phyloP scores from a whole-genome alignment of 2,888 invertebrate genomes.

The Euphydryas editha region DNA sequence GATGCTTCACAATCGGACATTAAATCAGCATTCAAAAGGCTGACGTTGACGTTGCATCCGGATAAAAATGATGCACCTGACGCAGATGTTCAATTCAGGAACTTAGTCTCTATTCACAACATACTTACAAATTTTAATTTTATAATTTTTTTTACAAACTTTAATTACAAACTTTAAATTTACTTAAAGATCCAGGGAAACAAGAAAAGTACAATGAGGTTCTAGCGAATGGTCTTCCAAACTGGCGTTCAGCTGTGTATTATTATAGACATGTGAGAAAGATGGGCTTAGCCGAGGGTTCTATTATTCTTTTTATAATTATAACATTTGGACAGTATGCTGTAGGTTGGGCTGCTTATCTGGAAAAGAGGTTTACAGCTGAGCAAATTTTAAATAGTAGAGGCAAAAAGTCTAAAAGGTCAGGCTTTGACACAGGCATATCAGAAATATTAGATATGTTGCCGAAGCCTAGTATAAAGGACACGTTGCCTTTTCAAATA shows the following conservation, averaged over 20 bases:
- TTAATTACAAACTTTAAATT: no score
- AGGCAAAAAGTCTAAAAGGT: constrained; percentile 86
- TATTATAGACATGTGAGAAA: constrained; percentile 97
- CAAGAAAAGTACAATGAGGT: constrained; percentile 95
- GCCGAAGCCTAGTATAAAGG: constrained; percentile 87
- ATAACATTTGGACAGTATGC: constrained; percentile 96
- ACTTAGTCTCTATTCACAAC: constrained; percentile 97
- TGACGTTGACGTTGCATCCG: constrained; percentile 95
- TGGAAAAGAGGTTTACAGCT: constrained; percentile 93
- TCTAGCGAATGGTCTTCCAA: constrained; percentile 95
- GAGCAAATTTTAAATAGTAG: constrained; percentile 89
- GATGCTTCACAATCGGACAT: constrained; percentile 92
- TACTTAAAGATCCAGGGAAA: constrained; percentile 94
- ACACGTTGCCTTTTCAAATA: constrained; percentile 93
- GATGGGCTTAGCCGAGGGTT: constrained; percentile 94
- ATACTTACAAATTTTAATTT: no score
- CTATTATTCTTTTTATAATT: constrained; percentile 91
- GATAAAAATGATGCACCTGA: constrained; percentile 97
- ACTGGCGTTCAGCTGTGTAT: constrained; percentile 98
- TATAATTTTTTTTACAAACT: no score
- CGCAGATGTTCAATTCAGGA: constrained; percentile 96
- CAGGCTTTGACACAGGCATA: constrained; percentile 84
- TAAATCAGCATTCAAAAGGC: constrained; percentile 93
- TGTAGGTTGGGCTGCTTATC: constrained; percentile 96
- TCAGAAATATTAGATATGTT: constrained; percentile 87